Evolutionary conservation across 2,113 vertebrate species (phyloP).

Genomic region (rabbit (Oryctolagus cuniculus)): mOryCun1.1 NC_091436.1:124467001-124467500

Average conservation of each 20-base stretch:
- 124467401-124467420: too few relatives aligned
- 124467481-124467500: not conserved
- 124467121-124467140: not conserved
- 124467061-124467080: too few relatives aligned
- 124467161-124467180: not conserved
- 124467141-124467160: not conserved
- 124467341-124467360: not conserved
- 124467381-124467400: not conserved
- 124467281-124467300: not conserved
- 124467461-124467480: not conserved
- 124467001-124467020: too few relatives aligned
- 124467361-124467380: not conserved
- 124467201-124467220: too few relatives aligned
- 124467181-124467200: not conserved
- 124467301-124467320: rapidly evolving
- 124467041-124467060: too few relatives aligned
- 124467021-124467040: too few relatives aligned
- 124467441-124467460: not conserved
- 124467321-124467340: too few relatives aligned
- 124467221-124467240: not conserved
- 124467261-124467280: not conserved
- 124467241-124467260: not conserved
- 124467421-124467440: not conserved
- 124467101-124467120: not conserved
- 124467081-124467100: too few relatives aligned